These are phyloP conservation scores for Geococcyx californianus DNA, from an alignment of 2,113 vertebrate species.

Conservation along the genomic window DNA sequence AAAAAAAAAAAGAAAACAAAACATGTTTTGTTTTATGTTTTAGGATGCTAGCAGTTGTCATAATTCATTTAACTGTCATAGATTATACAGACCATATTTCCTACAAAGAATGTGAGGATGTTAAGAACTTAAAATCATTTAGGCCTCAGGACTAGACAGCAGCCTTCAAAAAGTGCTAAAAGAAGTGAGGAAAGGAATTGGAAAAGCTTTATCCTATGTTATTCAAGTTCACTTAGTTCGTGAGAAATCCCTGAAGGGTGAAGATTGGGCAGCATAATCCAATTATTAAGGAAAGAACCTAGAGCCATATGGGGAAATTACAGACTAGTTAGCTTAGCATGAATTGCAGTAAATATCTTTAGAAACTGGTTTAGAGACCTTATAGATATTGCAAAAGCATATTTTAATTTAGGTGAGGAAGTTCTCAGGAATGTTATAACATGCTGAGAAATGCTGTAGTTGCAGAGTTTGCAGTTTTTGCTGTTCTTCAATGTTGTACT, in stretches of 20 bases:
- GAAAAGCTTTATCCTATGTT: conserved; percentile 48
- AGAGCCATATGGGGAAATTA: conserved; percentile 29
- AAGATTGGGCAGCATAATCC: conserved; percentile 31
- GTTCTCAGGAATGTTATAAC: background rate
- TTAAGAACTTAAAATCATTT: conserved; percentile 22
- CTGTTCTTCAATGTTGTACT: background rate
- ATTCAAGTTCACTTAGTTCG: conserved; percentile 57
- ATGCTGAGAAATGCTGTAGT: background rate
- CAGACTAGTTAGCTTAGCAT: background rate
- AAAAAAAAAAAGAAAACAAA: background rate
- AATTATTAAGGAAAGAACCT: conserved; percentile 43
- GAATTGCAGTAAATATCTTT: background rate
- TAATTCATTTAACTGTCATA: background rate
- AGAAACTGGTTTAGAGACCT: conserved; percentile 5
- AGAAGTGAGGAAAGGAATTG: conserved; percentile 20
- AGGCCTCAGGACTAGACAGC: background rate
- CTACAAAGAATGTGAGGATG: background rate
- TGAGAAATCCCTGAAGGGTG: conserved; percentile 31
- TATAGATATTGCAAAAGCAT: background rate
- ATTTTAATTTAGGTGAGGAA: conserved; percentile 44
- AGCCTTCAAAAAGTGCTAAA: conserved; percentile 34
- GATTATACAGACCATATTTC: background rate
- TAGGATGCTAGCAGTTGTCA: background rate
- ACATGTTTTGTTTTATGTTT: background rate
- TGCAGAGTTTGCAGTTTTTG: background rate